Evolutionary conservation across 2,888 invertebrate genomes (phyloP).

Genomic region (Bugulina stolonifera): DNA sequence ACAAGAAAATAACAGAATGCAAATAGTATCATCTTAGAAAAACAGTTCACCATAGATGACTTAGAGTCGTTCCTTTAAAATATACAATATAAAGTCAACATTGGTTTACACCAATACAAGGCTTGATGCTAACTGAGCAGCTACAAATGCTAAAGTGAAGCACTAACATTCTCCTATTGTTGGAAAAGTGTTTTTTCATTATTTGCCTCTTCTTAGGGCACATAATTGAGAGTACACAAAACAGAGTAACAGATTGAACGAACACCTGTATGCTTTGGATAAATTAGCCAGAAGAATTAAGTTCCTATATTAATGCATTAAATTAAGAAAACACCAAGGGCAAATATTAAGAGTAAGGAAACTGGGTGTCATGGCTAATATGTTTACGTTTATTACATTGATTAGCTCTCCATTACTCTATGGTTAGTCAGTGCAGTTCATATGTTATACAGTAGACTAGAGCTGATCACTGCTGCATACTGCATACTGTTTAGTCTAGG

Average conservation of each 20-base stretch:
- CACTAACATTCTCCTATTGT: slow-evolving; percentile 11
- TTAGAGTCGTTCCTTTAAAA: no score
- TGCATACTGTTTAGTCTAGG: no score
- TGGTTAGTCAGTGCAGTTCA: slow-evolving; percentile 21
- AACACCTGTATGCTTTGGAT: slow-evolving; percentile 22
- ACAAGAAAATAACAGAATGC: no score
- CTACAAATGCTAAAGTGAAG: not conserved
- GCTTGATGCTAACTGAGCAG: not conserved
- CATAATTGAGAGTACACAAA: slow-evolving; percentile 22
- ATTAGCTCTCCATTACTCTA: slow-evolving; percentile 13
- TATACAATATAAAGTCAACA: not conserved
- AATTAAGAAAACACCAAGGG: slow-evolving; percentile 16
- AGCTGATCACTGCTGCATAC: no score
- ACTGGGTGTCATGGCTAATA: not conserved
- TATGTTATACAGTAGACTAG: no score
- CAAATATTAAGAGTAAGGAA: not conserved
- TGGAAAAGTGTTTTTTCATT: slow-evolving; percentile 15
- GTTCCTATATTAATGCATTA: not conserved
- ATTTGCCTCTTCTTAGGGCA: not conserved
- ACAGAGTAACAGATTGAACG: not conserved
- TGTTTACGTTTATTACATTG: not conserved
- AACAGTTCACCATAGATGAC: no score
- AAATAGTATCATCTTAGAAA: no score
- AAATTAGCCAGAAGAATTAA: not conserved
- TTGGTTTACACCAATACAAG: not conserved